Base-by-base conservation (phyloP, 2,888 invertebrate genomes). In the Nycteola revayana region DNA sequence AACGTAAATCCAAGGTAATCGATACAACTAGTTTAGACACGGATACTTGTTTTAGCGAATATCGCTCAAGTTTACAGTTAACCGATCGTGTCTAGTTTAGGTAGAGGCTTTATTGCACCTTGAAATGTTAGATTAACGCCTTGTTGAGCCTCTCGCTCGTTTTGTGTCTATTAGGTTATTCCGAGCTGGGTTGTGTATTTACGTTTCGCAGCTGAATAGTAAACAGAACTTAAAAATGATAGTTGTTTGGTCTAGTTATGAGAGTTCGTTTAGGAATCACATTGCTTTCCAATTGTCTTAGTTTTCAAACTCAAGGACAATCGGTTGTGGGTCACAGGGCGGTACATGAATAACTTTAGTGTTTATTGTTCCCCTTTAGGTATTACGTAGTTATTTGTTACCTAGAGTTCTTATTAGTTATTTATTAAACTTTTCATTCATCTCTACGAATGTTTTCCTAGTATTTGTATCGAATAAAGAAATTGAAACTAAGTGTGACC, bases 1-100 rank as follows among this genome's bases (percentile, higher is more conserved):
- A 42, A 26, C 40, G 38, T 38, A 42, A 40, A 51, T 41, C 49
- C 49, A 47, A 60, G 54, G 48, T 47, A 49, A 53, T 58, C 54
- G 34, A 59, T 50, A 54, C 48, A 41, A 44, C 42, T 35, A 46
- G 50, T 47, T 53, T 47, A 49, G 41, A 39, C 33, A 48, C 44
- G 28, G 14, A 36, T 35, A 30, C 45, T 49, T 40, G 46, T 46
- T 49, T 39, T 40, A 42, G 38, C 28, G 42, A 49, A 49, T 36
- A 48, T 44, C 36, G 24, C 7, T 31, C 25, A 38, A 44, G 38
- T 58, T 48, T 58, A 58, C 55, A 36, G 51, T 54, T 54, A 46
- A 10, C 31, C 33, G 23, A 35, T 26, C 29, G 24, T 38, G 35
- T 49, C 35, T 21, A 25, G 28, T 32, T 40, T 41, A 33, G 35